Evolutionary conservation across 2,797 vertebrate species (phyloP), one percentile per base, ranked within the genome.

Genomic region (Alauda arvensis): DNA sequence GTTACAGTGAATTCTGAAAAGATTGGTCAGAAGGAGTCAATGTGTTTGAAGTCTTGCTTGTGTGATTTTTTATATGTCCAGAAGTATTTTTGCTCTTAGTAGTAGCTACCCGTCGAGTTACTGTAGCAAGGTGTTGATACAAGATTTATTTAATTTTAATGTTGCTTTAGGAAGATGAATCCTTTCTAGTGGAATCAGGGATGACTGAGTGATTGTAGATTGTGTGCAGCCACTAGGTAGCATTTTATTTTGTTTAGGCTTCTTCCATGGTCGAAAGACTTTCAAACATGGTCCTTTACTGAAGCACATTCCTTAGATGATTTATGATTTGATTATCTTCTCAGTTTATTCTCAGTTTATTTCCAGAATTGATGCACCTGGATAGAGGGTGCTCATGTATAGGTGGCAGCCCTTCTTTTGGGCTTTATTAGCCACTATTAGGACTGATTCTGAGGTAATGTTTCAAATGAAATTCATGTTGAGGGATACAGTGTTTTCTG

Each of bases 371-470:
- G 40, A 20, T 80, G 23, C 72, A 48, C 10, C 9, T 67, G 65
- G 20, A 18, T 14, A 59, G 20, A 79, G 25, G 31, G n/a, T 70
- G 13, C 20, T 40, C 0, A 0, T n/a, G 3, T 40, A 1, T 18
- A 56, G 24, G 12, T 53, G 21, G 66, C 21, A 66, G 20, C 33
- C n/a, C 15, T 77, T 28, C 37, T 56, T 51, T 14, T 45, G 55
- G 31, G 18, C 34, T 65, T 57, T 2, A 18, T 42, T 49, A 72
- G 24, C 29, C 70, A 12, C 48, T 77, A 4, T 45, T 53, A 53
- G 24, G 19, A 46, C 10, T 61, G 21, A 46, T 71, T 67, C 29
- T 46, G 63, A 49, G 18, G 46, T 57, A 53, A 6, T 3, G 3
- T 69, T 84, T 78, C 13, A 42, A 53, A 14, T 39, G 25, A 34